Conservation (phyloP, 2,888 invertebrate species). For the Magallana nippona region DNA sequence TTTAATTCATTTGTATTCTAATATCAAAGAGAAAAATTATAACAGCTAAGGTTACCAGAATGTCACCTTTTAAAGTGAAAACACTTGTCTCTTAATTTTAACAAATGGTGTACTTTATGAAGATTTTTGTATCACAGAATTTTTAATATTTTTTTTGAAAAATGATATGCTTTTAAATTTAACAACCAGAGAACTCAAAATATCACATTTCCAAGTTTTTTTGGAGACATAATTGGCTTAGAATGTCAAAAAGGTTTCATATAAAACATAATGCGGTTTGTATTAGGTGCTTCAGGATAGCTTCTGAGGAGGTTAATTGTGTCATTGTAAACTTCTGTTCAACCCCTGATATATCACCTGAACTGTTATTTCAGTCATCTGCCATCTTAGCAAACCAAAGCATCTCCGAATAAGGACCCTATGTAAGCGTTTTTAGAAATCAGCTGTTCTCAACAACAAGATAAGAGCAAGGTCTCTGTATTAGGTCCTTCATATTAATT, state of each 20-base stretch:
- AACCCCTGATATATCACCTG: background rate
- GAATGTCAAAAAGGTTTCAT: background rate
- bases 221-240: background rate
- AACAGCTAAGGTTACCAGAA: no score
- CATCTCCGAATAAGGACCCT: background rate
- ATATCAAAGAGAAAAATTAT: no score
- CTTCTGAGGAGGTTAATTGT: no score
- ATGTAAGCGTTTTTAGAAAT: background rate
- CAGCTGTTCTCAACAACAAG: slow-evolving; percentile 5
- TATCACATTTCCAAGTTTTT: background rate
- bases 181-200: background rate
- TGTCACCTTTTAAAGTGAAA: no score
- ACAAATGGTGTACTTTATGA: no score
- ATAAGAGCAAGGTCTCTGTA: background rate
- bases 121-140: no score
- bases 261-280: background rate
- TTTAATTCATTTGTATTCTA: no score
- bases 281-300: background rate
- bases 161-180: slow-evolving; percentile 1
- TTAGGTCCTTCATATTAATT: background rate
- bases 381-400: background rate
- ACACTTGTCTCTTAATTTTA: no score
- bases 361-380: background rate
- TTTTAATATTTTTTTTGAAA: background rate
- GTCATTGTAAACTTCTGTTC: background rate